phyloP scores from a whole-genome alignment of 2,888 invertebrate species.

The Chromoteleia sp. region DNA sequence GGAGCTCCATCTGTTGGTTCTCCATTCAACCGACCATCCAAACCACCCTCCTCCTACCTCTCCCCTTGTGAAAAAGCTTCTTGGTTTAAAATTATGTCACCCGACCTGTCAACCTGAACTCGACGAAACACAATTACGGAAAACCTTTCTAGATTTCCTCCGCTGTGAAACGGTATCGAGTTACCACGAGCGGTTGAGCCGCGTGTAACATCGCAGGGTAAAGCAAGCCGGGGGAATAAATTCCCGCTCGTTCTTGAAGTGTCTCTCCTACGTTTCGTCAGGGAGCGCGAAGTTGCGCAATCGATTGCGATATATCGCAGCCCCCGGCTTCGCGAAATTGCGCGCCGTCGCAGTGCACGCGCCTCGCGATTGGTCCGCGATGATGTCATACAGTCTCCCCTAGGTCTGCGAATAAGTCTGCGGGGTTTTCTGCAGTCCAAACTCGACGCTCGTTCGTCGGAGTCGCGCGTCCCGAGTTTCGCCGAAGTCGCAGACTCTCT shows the following conservation, averaged over 20 bases:
- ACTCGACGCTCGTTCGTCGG: conserved; percentile 81
- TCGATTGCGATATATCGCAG: conserved; percentile 84
- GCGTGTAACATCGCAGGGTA: conserved; percentile 60
- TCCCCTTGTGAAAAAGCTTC: too few species aligned
- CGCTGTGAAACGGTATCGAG: conserved; percentile 15
- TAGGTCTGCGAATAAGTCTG: conserved; percentile 83
- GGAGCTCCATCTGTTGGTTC: background rate
- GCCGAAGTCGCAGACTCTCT: conserved; percentile 7
- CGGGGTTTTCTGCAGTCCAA: conserved; percentile 84
- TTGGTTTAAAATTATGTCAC: background rate
- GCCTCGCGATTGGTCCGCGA: conserved; percentile 78
- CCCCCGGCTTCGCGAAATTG: conserved; percentile 70
- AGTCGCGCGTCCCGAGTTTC: conserved; percentile 77
- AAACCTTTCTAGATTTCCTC: background rate
- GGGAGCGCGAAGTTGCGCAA: conserved; percentile 79
- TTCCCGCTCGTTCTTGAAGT: conserved; percentile 62
- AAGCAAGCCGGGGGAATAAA: conserved; percentile 30
- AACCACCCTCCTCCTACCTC: background rate
- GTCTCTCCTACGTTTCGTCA: conserved; percentile 64
- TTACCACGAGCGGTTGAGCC: conserved; percentile 33
- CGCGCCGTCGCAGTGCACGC: conserved; percentile 72
- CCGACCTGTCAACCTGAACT: background rate
- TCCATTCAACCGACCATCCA: conserved; percentile 3
- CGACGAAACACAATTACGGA: background rate
- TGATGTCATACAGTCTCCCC: conserved; percentile 84